Conservation (phyloP, 2,888 invertebrate species). For the Tetranychus piercei region DNA sequence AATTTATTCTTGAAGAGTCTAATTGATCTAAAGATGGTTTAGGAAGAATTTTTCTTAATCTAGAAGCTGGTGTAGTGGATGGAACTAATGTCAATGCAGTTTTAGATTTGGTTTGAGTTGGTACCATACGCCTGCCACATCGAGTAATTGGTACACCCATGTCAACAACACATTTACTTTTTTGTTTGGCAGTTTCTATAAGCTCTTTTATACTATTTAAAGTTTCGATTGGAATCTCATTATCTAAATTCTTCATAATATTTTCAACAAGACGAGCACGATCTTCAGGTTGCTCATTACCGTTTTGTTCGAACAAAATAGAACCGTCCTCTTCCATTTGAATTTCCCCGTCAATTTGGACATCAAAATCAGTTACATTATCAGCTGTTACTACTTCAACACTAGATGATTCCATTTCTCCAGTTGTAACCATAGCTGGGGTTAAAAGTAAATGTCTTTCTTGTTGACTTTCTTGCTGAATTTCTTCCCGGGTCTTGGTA, state of each 20-base stretch:
- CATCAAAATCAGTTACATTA: not conserved
- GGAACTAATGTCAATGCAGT: not conserved
- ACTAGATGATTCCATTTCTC: not conserved
- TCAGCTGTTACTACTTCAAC: not conserved
- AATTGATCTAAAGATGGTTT: not conserved
- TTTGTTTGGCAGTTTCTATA: slow-evolving; percentile 3
- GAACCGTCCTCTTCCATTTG: not conserved
- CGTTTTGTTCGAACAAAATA: not conserved
- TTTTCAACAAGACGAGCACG: not conserved
- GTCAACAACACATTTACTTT: not conserved
- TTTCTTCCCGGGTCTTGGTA: not conserved
- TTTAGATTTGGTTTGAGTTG: not conserved
- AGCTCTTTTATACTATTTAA: slow-evolving; percentile 8
- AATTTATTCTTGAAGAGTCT: not conserved
- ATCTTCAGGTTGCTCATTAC: not conserved
- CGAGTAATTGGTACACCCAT: not conserved
- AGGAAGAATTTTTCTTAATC: slow-evolving; percentile 8
- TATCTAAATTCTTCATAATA: not conserved
- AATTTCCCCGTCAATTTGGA: slow-evolving; percentile 1
- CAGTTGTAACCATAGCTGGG: not conserved
- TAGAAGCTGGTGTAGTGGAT: not conserved
- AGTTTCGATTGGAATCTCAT: slow-evolving; percentile 3
- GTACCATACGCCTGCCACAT: not conserved
- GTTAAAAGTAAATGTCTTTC: not conserved
- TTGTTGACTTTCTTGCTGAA: not conserved